phyloP scores from a whole-genome alignment of 64 coral and sea anemone genomes.

The Pachyseris speciosa region DNA sequence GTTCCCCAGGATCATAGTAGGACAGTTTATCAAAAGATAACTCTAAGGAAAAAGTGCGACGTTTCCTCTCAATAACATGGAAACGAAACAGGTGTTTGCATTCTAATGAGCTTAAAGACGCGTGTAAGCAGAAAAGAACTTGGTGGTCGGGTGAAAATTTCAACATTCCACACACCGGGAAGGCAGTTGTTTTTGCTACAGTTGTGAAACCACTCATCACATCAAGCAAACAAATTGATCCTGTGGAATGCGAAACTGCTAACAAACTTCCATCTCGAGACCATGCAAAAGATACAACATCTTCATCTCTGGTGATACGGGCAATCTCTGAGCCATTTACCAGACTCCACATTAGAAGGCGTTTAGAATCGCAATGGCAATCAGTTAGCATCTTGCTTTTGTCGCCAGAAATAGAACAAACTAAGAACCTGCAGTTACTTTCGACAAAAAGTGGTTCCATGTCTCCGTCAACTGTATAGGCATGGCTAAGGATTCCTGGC shows the following conservation, averaged over 20 bases:
- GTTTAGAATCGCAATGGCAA: background rate
- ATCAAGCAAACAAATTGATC: background rate
- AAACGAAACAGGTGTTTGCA: background rate
- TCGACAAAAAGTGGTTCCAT: background rate
- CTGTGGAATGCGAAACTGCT: background rate
- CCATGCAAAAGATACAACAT: background rate
- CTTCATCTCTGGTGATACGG: background rate
- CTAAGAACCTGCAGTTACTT: background rate
- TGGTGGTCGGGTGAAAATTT: background rate
- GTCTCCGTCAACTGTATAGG: background rate
- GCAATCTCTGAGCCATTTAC: background rate
- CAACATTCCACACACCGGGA: background rate
- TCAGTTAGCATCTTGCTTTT: constrained; percentile 12
- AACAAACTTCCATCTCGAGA: background rate
- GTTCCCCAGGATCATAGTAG: background rate
- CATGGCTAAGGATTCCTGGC: background rate
- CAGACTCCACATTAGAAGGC: constrained; percentile 12
- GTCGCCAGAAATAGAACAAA: constrained; percentile 9
- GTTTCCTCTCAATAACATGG: background rate
- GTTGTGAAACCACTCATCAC: background rate
- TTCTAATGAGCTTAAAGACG: background rate
- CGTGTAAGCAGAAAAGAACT: background rate
- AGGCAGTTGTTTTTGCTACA: background rate
- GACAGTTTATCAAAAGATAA: background rate
- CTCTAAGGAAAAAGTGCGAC: background rate